Evolutionary conservation across 2,888 invertebrate species (phyloP), one percentile per base, ranked within the genome.

Genomic region (Leucophora obtusa): DNA sequence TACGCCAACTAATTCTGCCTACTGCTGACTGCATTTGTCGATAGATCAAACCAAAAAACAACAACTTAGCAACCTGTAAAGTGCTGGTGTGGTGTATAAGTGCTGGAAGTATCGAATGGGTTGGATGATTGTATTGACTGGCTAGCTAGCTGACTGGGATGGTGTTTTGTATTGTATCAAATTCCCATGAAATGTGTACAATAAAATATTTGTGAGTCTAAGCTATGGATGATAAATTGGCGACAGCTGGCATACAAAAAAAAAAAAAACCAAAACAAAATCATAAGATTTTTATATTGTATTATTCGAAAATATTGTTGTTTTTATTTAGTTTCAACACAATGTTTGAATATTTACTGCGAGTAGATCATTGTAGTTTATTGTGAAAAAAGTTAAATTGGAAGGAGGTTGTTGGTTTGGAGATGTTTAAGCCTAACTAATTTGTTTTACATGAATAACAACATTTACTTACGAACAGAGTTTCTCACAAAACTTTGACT

Each of bases 131-230:
- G n/a, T n/a, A n/a, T 7, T 28, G 28, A 7, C 28, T 47, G 14
- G 15, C n/a, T 33, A 14, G 59, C 18, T 68, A 24, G 14, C 66
- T 60, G 24, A 28, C 24, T 47, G n/a, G 54, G 14, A 43, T 56
- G 3, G n/a, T 54, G 47, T 33, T n/a, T 56, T 43, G 24, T 66
- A 15, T n/a, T 43, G 18, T 50, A 59, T 51, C 38, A n/a, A 24
- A 68, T 69, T 78, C 73, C 68, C 68, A 72, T 72, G 50, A 68
- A 78, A 68, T 63, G 7, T 56, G 9, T 58, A 28, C 58, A n/a
- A 28, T 62, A 7, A n/a, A 68, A 35, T 58, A 63, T 63, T 73
- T 10, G 24, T 35, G 54, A 56, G 65, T 53, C 51, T 65, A 24
- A 18, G 68, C 33, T 18, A n/a, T 69, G 53, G 53, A n/a, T 65